phyloP scores from a whole-genome alignment of 2,888 invertebrate species.

The Diaprepes abbreviatus region DNA sequence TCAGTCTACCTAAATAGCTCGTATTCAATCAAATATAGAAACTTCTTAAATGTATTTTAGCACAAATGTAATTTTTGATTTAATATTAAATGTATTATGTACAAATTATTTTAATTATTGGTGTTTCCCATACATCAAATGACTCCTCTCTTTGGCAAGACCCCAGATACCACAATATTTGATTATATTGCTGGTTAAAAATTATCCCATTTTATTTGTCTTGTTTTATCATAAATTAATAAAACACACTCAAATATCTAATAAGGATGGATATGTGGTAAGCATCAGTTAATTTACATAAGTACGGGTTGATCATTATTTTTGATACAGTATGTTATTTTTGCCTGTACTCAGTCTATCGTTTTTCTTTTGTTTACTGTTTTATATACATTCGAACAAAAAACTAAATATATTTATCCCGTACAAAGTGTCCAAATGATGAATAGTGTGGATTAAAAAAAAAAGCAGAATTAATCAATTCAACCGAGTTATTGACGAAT shows the following conservation, averaged over 20 bases:
- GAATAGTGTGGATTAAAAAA: neutral
- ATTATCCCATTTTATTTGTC: conserved; percentile 28
- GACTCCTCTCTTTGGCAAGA: conserved; percentile 26
- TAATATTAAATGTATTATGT: conserved; percentile 23
- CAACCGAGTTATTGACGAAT: too few relatives aligned
- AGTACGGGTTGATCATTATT: neutral
- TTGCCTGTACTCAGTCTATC: conserved; percentile 44
- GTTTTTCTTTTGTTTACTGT: conserved; percentile 25
- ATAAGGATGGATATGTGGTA: conserved; percentile 24
- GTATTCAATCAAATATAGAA: conserved; percentile 23
- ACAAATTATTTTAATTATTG: conserved; percentile 27
- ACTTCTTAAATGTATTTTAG: conserved; percentile 12
- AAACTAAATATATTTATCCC: neutral
- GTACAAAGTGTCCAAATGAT: neutral
- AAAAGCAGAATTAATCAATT: too few relatives aligned
- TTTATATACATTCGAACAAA: conserved; percentile 18
- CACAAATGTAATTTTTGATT: conserved; percentile 30
- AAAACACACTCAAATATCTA: conserved; percentile 1
- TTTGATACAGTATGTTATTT: conserved; percentile 33
- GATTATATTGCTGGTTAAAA: conserved; percentile 41
- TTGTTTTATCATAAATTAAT: conserved; percentile 7
- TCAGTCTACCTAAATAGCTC: too few relatives aligned
- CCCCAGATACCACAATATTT: conserved; percentile 25
- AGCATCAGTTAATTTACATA: conserved; percentile 21
- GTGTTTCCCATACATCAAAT: conserved; percentile 16